Evolutionary conservation across 2,113 vertebrate species (phyloP).

Genomic region (Cyanocitta stelleri): DNA sequence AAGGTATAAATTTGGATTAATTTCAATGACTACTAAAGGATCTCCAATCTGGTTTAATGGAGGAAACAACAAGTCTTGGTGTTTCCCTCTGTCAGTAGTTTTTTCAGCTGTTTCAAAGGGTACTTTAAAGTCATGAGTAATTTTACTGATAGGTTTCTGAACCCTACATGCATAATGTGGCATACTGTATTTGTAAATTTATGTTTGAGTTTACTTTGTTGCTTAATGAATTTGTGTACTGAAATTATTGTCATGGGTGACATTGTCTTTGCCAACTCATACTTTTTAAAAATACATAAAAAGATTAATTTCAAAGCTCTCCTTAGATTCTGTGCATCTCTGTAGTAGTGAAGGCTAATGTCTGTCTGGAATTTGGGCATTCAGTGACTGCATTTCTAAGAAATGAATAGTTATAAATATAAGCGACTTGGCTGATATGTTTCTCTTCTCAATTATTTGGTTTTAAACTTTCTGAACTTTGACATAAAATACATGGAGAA

Average conservation of each 20-base stretch:
- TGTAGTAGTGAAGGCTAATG: not conserved
- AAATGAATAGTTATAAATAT: not conserved
- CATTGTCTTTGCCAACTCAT: not conserved
- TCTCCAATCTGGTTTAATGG: not conserved
- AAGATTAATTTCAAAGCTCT: not conserved
- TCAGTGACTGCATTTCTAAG: not conserved
- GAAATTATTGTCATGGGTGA: not conserved
- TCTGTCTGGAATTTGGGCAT: not conserved
- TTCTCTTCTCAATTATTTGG: not conserved
- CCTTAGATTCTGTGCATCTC: not conserved
- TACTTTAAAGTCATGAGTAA: not conserved
- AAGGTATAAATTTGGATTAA: not conserved
- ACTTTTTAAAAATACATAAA: not conserved
- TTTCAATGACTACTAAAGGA: not conserved
- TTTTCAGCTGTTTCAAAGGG: not conserved
- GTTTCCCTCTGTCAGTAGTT: not conserved
- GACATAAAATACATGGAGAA: not conserved
- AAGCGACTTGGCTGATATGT: not conserved
- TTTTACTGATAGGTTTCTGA: not conserved
- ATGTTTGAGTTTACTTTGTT: not conserved
- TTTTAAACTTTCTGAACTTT: not conserved
- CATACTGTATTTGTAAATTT: not conserved
- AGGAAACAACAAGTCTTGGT: not conserved
- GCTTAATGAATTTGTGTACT: not conserved
- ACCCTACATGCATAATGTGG: not conserved